Conservation (phyloP, 2,113 vertebrate species). For the Pedetes capensis region DNA sequence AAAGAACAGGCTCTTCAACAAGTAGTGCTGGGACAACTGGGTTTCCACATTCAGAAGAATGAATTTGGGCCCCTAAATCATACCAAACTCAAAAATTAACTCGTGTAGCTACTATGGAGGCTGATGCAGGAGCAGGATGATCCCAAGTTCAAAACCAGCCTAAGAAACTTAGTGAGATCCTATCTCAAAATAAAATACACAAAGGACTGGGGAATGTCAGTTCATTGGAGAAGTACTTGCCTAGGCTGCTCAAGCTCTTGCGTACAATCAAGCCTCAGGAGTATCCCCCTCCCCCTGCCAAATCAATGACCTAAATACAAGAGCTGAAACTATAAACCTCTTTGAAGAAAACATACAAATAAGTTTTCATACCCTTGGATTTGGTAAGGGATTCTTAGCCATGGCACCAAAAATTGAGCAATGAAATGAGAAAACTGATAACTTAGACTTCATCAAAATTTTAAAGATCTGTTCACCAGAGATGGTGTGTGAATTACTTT, state of each 20-base stretch:
- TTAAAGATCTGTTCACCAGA: not conserved
- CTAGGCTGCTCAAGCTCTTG: too few species aligned
- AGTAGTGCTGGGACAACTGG: not conserved
- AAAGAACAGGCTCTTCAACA: not conserved
- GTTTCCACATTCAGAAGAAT: not conserved
- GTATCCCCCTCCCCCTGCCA: too few species aligned
- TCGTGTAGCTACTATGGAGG: not conserved
- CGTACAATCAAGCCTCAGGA: too few species aligned
- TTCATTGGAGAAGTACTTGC: too few species aligned
- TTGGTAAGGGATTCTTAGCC: not conserved
- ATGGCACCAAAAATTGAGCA: conserved; percentile 11
- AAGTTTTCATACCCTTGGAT: not conserved
- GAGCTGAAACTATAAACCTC: conserved; percentile 13
- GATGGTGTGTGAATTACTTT: too few species aligned
- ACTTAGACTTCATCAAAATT: conserved; percentile 1
- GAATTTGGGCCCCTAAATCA: not conserved
- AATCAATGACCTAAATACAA: not conserved
- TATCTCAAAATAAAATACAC: not conserved
- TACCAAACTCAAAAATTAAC: not conserved
- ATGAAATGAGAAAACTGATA: not conserved
- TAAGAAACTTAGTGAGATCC: not conserved
- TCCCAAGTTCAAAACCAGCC: not conserved
- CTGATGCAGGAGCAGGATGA: not conserved
- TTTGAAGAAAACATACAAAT: not conserved
- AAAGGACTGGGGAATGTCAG: not conserved